Evolutionary conservation across 2,113 vertebrate species (phyloP).

Genomic region (Mobula birostris): DNA sequence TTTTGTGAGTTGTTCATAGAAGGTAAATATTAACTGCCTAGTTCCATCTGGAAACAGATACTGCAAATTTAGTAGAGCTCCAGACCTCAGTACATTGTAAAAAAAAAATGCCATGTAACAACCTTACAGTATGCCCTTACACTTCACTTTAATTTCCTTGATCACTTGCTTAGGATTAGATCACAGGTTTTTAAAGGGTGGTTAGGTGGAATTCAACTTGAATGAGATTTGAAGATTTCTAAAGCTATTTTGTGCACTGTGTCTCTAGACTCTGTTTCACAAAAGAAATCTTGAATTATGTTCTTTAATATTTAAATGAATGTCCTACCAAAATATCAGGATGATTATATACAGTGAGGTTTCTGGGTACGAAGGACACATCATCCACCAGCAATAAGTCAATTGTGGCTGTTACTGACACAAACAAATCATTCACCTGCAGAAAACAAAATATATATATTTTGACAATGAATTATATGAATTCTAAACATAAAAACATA

Average conservation of each 20-base stretch:
- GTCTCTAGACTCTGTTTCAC: neutral
- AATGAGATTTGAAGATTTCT: neutral
- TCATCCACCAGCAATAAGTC: constrained; percentile 57
- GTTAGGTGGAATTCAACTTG: neutral
- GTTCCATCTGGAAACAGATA: neutral
- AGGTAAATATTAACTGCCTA: neutral
- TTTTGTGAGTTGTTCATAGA: neutral
- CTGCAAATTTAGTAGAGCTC: too few species aligned
- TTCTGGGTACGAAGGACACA: constrained; percentile 46
- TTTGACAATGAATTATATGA: neutral
- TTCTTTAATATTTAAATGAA: neutral
- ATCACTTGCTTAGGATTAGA: neutral
- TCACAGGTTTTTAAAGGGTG: neutral
- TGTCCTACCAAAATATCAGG: constrained; percentile 52
- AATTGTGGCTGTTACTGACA: constrained; percentile 44
- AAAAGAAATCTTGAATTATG: neutral
- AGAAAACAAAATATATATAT: neutral
- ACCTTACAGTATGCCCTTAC: too few species aligned
- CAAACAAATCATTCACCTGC: constrained; percentile 42
- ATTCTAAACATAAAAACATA: neutral
- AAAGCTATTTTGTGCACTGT: neutral
- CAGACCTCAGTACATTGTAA: too few species aligned
- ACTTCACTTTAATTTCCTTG: too few species aligned
- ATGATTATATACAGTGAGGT: constrained; percentile 56
- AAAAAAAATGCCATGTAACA: too few species aligned